Percentiles rank a stretch among this genome's conserved stretches.
phyloP scores from a whole-genome alignment of 2,113 vertebrate genomes.

The Chitala chitala region DNA sequence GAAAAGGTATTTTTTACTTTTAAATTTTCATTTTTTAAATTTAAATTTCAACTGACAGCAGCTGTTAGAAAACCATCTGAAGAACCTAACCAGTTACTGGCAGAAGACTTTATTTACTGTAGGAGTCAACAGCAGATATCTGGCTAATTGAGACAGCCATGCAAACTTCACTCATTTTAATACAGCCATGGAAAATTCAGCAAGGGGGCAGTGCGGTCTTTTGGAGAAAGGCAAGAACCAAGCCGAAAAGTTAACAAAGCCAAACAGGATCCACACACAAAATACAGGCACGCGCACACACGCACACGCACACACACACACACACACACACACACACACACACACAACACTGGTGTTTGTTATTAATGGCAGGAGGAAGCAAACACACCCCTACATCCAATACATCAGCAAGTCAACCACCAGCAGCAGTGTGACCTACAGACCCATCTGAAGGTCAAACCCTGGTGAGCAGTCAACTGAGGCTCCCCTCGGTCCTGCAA shows the following conservation, averaged over 20 bases:
- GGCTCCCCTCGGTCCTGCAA: background rate
- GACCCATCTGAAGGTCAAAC: conserved; percentile 18
- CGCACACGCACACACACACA: background rate
- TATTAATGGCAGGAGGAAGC: too few species aligned
- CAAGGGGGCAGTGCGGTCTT: background rate
- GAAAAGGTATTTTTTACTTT: background rate
- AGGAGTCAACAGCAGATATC: background rate
- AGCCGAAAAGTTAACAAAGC: background rate
- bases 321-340: too few species aligned
- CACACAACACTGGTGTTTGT: too few species aligned
- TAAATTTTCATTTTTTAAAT: background rate
- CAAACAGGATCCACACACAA: background rate
- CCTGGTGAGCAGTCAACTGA: background rate
- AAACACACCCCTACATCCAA: too few species aligned
- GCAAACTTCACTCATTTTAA: background rate
- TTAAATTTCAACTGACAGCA: background rate
- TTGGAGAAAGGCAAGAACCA: background rate
- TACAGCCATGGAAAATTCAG: background rate
- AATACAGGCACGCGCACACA: background rate
- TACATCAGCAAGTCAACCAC: too few species aligned
- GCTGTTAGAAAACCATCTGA: background rate
- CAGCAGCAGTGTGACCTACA: too few species aligned
- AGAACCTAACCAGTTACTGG: background rate
- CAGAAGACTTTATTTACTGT: background rate
- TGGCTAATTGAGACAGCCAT: background rate